Evolutionary conservation across 2,113 vertebrate species (phyloP).

Genomic region (Phocoena sinus): DNA sequence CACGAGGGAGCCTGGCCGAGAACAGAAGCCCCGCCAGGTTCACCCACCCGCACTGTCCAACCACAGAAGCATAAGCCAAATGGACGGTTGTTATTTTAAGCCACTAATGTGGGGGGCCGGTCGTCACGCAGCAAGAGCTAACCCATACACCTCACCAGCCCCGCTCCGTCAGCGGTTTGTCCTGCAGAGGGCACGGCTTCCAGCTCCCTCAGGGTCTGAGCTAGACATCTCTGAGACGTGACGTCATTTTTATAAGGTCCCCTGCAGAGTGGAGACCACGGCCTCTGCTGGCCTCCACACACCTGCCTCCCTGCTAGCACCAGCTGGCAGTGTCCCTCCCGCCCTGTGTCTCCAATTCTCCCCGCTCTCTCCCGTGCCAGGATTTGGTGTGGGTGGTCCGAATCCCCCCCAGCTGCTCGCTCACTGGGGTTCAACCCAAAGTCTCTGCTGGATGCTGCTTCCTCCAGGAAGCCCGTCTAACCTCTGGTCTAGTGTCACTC

Average conservation of each 20-base stretch:
- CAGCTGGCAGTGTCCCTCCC: neutral
- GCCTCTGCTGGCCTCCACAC: neutral
- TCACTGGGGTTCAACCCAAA: neutral
- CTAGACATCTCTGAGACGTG: neutral
- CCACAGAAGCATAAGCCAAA: neutral
- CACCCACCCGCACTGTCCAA: neutral
- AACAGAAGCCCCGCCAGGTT: no score
- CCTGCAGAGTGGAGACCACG: neutral
- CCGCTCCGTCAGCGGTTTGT: neutral
- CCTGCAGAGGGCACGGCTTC: neutral
- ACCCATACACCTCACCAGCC: neutral
- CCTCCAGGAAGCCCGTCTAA: neutral
- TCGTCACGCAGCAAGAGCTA: neutral
- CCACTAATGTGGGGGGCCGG: no score
- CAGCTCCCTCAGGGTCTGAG: neutral
- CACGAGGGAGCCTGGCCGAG: neutral
- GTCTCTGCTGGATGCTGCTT: rapidly evolving
- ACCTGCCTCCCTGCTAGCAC: neutral
- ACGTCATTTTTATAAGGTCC: neutral
- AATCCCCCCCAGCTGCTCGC: neutral
- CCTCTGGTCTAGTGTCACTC: neutral
- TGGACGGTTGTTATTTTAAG: neutral
- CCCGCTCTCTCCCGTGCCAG: neutral
- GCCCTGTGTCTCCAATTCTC: neutral
- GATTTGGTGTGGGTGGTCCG: rapidly evolving